phyloP scores from a whole-genome alignment of 2,113 vertebrate genomes.

The Hippocampus comes region DNA sequence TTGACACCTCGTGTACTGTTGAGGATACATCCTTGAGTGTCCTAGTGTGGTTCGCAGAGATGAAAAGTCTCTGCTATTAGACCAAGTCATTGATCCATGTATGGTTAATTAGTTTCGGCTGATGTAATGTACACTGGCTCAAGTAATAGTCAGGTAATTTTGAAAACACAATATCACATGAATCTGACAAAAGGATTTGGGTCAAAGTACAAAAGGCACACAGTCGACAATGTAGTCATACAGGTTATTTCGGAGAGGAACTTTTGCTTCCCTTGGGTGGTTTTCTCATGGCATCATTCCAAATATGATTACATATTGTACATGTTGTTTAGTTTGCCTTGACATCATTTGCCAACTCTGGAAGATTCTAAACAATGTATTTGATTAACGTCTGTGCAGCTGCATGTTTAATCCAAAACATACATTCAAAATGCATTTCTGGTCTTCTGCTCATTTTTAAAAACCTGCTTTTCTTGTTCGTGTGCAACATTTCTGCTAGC shows the following conservation, averaged over 20 bases:
- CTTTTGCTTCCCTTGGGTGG: neutral
- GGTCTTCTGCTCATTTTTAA: neutral
- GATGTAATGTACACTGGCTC: neutral
- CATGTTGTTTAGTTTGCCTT: conserved; percentile 7
- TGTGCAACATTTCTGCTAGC: neutral
- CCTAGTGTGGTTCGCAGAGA: conserved; percentile 11
- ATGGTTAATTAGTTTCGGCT: neutral
- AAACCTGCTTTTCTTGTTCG: conserved; percentile 5
- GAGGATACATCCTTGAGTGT: conserved; percentile 12
- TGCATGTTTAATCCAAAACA: neutral
- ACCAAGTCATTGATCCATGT: neutral
- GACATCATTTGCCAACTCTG: conserved; percentile 7
- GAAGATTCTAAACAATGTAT: conserved; percentile 7
- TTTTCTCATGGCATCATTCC: conserved; percentile 14
- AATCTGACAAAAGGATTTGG: neutral
- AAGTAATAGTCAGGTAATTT: neutral
- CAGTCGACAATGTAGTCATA: neutral
- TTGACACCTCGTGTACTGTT: conserved; percentile 24
- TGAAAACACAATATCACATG: neutral
- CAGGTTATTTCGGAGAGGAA: neutral
- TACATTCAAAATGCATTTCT: neutral
- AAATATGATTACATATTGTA: conserved; percentile 3
- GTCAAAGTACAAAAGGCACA: neutral
- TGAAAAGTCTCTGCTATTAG: conserved; percentile 16
- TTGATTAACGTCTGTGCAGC: neutral